These are phyloP conservation scores for Chinchilla lanigera DNA, from an alignment of 2,113 vertebrate species.

Conservation along the genomic window DNA sequence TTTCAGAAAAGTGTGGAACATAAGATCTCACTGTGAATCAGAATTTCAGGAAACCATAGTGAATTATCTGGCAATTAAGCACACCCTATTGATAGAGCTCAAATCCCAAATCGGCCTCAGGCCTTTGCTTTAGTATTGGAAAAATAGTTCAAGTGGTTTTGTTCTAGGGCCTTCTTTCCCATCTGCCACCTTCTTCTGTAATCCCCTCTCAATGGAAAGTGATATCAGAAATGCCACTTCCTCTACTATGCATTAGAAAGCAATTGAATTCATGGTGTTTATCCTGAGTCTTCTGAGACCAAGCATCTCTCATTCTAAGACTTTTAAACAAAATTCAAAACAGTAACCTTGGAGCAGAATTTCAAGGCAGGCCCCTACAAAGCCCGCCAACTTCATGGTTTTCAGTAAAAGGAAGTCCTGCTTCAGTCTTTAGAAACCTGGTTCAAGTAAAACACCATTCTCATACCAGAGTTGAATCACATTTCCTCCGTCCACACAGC, in stretches of 20 bases:
- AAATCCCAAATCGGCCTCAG: slow-evolving; percentile 50
- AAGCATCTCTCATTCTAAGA: slow-evolving; percentile 75
- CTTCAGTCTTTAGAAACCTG: slow-evolving; percentile 80
- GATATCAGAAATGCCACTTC: slow-evolving; percentile 68
- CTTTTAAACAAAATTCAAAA: slow-evolving; percentile 79
- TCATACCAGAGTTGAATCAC: slow-evolving; percentile 79
- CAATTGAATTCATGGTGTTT: slow-evolving; percentile 63
- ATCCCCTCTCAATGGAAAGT: slow-evolving; percentile 70
- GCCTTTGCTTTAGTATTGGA: slow-evolving; percentile 59
- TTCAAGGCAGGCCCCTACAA: slow-evolving; percentile 78
- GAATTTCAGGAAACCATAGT: slow-evolving; percentile 59
- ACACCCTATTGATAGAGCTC: neutral
- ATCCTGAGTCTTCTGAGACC: slow-evolving; percentile 74
- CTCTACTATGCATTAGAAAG: slow-evolving; percentile 54
- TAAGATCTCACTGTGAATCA: slow-evolving; percentile 30
- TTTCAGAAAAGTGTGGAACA: slow-evolving; percentile 45
- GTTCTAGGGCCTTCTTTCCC: slow-evolving; percentile 63
- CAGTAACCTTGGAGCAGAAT: slow-evolving; percentile 74
- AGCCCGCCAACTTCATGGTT: slow-evolving; percentile 77
- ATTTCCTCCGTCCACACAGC: slow-evolving; percentile 79
- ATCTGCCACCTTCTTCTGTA: slow-evolving; percentile 62
- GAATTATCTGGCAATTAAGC: slow-evolving; percentile 69
- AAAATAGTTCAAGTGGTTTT: slow-evolving; percentile 25
- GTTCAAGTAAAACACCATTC: slow-evolving; percentile 82
- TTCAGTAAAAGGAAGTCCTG: slow-evolving; percentile 77